These are phyloP conservation scores for Morpho achilles DNA, from an alignment of 2,888 invertebrate species.

Conservation along the genomic window DNA sequence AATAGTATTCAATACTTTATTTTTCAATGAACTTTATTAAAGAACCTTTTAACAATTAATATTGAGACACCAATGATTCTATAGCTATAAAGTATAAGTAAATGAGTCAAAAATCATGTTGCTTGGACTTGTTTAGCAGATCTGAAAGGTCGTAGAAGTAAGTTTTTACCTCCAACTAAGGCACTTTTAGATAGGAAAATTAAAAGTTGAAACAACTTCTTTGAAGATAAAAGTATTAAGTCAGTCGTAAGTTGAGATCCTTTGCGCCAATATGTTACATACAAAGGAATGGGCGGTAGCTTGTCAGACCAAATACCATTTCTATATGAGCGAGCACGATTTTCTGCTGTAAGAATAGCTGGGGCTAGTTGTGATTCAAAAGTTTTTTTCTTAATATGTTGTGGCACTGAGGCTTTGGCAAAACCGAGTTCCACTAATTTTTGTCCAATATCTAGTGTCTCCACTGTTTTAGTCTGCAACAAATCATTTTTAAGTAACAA, in stretches of 20 bases:
- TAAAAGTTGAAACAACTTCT: constrained; percentile 46
- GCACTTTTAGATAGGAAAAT: constrained; percentile 46
- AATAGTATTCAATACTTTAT: constrained; percentile 37
- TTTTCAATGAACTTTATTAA: constrained; percentile 59
- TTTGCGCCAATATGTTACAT: constrained; percentile 62
- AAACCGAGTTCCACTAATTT: constrained; percentile 71
- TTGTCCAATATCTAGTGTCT: constrained; percentile 65
- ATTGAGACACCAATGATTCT: constrained; percentile 11
- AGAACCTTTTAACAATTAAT: constrained; percentile 41
- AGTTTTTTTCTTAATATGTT: constrained; percentile 53
- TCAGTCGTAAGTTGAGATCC: constrained; percentile 43
- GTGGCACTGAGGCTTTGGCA: constrained; percentile 59
- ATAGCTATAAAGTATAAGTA: background rate
- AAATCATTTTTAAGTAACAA: background rate
- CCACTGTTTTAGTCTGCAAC: constrained; percentile 60
- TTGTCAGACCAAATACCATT: constrained; percentile 69
- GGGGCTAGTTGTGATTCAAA: constrained; percentile 62
- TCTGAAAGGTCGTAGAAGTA: constrained; percentile 50
- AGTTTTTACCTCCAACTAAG: constrained; percentile 51
- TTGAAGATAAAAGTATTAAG: constrained; percentile 40
- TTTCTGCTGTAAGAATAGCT: constrained; percentile 57
- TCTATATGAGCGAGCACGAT: constrained; percentile 55
- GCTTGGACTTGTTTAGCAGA: constrained; percentile 55
- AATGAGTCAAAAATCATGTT: constrained; percentile 39
- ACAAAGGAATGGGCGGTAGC: constrained; percentile 61